Percentiles rank a stretch among this genome's conserved stretches.
phyloP scores from a whole-genome alignment of 2,113 vertebrate genomes.

The Leptocoma aspasia region DNA sequence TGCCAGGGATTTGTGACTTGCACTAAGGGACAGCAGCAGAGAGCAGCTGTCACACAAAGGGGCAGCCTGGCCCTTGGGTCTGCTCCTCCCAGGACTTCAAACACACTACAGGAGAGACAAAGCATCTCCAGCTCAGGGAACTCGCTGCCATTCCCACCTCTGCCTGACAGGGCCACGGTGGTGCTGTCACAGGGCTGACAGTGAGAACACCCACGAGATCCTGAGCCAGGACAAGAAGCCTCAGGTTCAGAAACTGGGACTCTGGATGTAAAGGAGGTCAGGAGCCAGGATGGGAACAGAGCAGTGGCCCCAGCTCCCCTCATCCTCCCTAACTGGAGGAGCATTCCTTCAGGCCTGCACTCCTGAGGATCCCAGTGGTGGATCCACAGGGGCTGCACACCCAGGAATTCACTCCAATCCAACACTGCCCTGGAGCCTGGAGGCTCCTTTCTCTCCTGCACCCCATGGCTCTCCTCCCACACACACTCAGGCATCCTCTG shows the following conservation, averaged over 20 bases:
- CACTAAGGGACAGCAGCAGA: background rate
- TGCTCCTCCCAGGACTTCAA: background rate
- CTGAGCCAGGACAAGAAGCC: background rate
- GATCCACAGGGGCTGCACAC: background rate
- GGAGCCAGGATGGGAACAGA: background rate
- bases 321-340: background rate
- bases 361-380: fast-evolving
- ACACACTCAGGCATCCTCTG: background rate
- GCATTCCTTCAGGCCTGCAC: too few species aligned
- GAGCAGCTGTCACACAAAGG: background rate
- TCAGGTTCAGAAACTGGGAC: background rate
- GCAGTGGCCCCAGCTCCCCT: background rate
- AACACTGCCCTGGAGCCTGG: background rate
- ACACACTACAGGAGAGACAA: background rate
- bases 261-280: background rate
- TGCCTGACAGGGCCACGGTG: fast-evolving
- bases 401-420: background rate
- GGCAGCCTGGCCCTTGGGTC: background rate
- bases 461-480: background rate
- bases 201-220: background rate
- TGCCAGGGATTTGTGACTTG: background rate
- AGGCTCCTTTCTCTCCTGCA: background rate
- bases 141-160: background rate
- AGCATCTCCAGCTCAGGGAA: background rate
- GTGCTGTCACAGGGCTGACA: background rate